Percentiles rank a stretch among this genome's conserved stretches.
These are phyloP conservation scores for Oryzias javanicus DNA, from an alignment of 2,113 vertebrate genomes.

Conservation along the genomic window DNA sequence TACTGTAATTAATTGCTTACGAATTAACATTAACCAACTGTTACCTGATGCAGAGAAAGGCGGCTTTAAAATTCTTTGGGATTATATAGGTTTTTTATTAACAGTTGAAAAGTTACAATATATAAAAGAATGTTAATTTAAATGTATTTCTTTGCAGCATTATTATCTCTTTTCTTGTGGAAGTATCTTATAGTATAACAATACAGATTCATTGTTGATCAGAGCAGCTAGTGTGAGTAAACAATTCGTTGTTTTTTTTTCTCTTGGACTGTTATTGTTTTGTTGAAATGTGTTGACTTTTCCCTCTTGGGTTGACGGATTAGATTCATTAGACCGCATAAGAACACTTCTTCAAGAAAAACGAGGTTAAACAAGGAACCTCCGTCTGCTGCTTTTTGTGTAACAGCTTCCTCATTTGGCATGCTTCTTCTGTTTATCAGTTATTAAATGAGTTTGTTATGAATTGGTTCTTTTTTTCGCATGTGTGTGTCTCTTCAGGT, in stretches of 20 bases:
- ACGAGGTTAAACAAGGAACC: slow-evolving; percentile 8
- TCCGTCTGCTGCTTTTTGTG: slow-evolving; percentile 3
- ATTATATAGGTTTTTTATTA: not conserved
- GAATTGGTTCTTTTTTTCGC: slow-evolving; percentile 9
- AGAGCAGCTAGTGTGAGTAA: no score
- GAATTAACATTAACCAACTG: not conserved
- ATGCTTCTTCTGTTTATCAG: slow-evolving; percentile 9
- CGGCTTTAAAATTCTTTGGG: not conserved
- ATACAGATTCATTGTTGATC: no score
- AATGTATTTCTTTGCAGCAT: no score
- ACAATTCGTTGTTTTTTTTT: not conserved
- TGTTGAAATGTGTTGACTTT: not conserved
- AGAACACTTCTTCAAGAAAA: no score
- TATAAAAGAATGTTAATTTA: no score
- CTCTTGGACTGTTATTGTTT: not conserved
- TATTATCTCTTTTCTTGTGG: no score
- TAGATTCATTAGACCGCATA: no score
- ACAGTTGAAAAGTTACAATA: no score
- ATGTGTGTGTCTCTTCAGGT: not conserved
- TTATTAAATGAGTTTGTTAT: not conserved
- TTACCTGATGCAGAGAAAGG: not conserved
- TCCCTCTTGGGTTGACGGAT: not conserved
- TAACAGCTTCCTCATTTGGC: slow-evolving; percentile 29
- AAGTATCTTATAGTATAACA: no score
- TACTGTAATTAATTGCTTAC: not conserved